Evolutionary conservation across 1,140 invertebrate genomes (phyloP), one percentile per base, ranked within the genome.

Genomic region (Trichonephila clavata): DNA sequence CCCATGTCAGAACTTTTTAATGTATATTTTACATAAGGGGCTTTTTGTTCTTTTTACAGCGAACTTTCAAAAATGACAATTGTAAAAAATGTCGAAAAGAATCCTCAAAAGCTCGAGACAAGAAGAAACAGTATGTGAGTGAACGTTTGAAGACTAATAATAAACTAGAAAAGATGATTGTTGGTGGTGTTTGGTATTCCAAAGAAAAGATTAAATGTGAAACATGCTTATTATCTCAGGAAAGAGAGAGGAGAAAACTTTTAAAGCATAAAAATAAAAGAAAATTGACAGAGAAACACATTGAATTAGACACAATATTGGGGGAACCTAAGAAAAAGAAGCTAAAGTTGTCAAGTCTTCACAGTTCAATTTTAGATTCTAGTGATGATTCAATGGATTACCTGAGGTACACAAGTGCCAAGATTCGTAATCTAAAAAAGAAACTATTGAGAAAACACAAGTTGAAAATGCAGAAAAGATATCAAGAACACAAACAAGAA

Each of bases 61-160:
- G 84, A 18, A 84, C 61, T 20, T 65, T 84, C 50, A 94, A 94
- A 43, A 89, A 68, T 81, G 92, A 93, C 43, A 94, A 90, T 18
- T 94, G 93, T 20, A 94, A 94, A 60, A 94, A 94, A 24, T 94
- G 93, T 60, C 57, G 80, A 27, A 94, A 94, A 84, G 93, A 94
- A 84, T 65, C 83, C 13, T 94, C 93, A 2, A 94, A 90, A 90
- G n/a, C 90, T 43, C 57, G 87, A 43, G 93, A 94, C 24, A 89
- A 90, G 24, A 94, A 94, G 63, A 94, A 84, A 27, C 80, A 65
- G 10, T 65, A 81, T n/a, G 20, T 93, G 7, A 88, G 21, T 81
- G 86, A 93, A 21, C 65, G 86, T 5, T 8, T 21, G 20, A 94
- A 90, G 43, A 27, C 93, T 21, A 94, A 90, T 71, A 94, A 90